Evolutionary conservation across 2,888 invertebrate species (phyloP).

Genomic region (Xestia xanthographa): DNA sequence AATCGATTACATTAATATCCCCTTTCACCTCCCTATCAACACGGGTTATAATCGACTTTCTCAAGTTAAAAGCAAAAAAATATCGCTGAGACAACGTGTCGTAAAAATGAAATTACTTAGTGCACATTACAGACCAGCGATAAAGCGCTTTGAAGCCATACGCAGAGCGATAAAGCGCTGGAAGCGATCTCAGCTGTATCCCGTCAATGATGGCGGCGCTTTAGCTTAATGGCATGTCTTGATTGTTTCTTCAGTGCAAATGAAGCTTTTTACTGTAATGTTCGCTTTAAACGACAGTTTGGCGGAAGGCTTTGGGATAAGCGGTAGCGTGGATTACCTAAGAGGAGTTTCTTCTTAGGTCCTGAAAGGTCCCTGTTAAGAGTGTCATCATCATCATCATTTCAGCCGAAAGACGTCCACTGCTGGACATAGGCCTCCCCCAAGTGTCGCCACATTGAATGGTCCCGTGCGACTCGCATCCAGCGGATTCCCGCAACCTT

Average conservation of each 20-base stretch:
- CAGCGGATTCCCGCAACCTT: no score
- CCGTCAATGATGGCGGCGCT: conserved; percentile 45
- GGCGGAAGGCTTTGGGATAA: conserved; percentile 3
- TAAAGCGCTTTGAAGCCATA: conserved; percentile 62
- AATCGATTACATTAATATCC: conserved; percentile 7
- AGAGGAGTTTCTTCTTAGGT: background rate
- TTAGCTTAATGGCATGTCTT: conserved; percentile 60
- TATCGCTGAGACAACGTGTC: conserved; percentile 46
- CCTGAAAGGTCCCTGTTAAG: no score
- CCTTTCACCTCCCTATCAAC: conserved; percentile 18
- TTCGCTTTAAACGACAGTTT: conserved; percentile 36
- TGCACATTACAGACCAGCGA: conserved; percentile 53
- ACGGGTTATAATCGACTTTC: background rate
- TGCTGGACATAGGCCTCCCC: no score
- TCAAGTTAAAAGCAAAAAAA: conserved; percentile 28
- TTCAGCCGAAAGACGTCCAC: no score
- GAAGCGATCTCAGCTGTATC: conserved; percentile 58
- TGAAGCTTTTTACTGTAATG: conserved; percentile 64
- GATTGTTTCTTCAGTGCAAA: conserved; percentile 67
- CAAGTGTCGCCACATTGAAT: no score
- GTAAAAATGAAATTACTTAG: conserved; percentile 67
- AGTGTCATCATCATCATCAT: no score
- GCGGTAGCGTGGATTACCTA: conserved; percentile 21
- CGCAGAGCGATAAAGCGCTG: conserved; percentile 58
- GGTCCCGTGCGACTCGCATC: no score